Conservation (phyloP, 1,140 invertebrate genomes). For the Planococcus citri region DNA sequence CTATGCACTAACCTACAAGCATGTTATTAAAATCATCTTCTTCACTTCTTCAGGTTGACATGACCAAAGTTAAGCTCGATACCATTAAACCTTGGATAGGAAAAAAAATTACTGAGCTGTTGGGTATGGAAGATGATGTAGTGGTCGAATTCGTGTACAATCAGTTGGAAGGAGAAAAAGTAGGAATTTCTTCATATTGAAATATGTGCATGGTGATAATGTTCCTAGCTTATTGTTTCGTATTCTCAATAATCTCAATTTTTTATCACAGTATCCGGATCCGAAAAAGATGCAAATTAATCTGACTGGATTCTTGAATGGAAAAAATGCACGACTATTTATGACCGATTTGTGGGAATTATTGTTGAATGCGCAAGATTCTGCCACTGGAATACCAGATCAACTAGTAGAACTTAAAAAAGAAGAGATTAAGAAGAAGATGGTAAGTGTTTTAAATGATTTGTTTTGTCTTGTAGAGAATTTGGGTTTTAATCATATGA, state of each 20-base stretch:
- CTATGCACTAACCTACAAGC: not conserved
- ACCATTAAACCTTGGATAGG: conserved; percentile 98
- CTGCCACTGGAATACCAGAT: conserved; percentile 84
- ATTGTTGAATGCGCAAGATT: conserved; percentile 87
- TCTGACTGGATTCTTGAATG: conserved; percentile 95
- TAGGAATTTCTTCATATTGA: conserved; percentile 34
- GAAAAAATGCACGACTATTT: conserved; percentile 92
- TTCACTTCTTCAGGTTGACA: conserved; percentile 66
- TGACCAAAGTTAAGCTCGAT: conserved; percentile 95
- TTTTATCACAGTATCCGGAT: conserved; percentile 70
- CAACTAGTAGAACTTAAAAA: conserved; percentile 89
- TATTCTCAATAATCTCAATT: not conserved
- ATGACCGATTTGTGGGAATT: conserved; percentile 95
- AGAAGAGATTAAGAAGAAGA: conserved; percentile 82
- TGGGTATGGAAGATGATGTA: conserved; percentile 96
- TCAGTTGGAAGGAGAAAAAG: conserved; percentile 85
- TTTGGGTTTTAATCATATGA: not conserved
- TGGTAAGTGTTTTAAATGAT: conserved; percentile 39
- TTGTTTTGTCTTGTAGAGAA: conserved; percentile 17
- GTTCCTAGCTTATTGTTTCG: not conserved
- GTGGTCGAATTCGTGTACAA: conserved; percentile 98
- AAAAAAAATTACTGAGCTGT: conserved; percentile 84
- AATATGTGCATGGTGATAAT: no score
- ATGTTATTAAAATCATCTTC: no score
- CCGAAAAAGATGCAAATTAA: conserved; percentile 99